phyloP scores from a whole-genome alignment of 2,888 invertebrate genomes.

The Priocnemis perturbator region DNA sequence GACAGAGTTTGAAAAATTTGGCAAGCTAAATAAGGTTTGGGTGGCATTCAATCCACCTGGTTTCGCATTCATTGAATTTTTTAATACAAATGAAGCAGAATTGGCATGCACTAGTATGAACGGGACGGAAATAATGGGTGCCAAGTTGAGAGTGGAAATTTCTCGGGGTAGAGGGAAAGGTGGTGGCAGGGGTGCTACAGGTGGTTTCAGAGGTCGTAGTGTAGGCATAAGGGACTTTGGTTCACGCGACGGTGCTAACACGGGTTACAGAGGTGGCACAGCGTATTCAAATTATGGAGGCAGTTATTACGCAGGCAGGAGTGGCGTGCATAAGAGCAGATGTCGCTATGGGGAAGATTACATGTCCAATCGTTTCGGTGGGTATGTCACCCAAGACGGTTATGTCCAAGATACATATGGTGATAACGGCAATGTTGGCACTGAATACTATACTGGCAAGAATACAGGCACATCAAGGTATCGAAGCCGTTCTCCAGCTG shows the following conservation, averaged over 20 bases:
- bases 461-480: constrained; percentile 76
- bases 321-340: constrained; percentile 67
- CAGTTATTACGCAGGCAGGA: constrained; percentile 71
- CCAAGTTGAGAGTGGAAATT: constrained; percentile 91
- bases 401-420: constrained; percentile 70
- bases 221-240: constrained; percentile 75
- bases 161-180: constrained; percentile 88
- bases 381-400: constrained; percentile 71
- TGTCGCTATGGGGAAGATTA: constrained; percentile 73
- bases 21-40: constrained; percentile 94
- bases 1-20: constrained; percentile 93
- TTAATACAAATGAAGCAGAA: constrained; percentile 91
- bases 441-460: constrained; percentile 71
- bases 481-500: constrained; percentile 77
- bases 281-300: constrained; percentile 75
- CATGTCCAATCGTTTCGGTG: constrained; percentile 67
- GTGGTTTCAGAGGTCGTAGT: constrained; percentile 79
- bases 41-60: constrained; percentile 96
- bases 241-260: constrained; percentile 70
- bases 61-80: constrained; percentile 95
- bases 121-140: constrained; percentile 90
- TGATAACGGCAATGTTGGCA: constrained; percentile 64
- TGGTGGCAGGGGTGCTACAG: constrained; percentile 80
- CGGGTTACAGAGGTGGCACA: constrained; percentile 77
- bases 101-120: constrained; percentile 92